A percentile compares a stretch with the other conserved stretches of the same genome.
These are phyloP conservation scores for Amphipoea lucens DNA, from an alignment of 2,888 invertebrate species.

Conservation along the genomic window DNA sequence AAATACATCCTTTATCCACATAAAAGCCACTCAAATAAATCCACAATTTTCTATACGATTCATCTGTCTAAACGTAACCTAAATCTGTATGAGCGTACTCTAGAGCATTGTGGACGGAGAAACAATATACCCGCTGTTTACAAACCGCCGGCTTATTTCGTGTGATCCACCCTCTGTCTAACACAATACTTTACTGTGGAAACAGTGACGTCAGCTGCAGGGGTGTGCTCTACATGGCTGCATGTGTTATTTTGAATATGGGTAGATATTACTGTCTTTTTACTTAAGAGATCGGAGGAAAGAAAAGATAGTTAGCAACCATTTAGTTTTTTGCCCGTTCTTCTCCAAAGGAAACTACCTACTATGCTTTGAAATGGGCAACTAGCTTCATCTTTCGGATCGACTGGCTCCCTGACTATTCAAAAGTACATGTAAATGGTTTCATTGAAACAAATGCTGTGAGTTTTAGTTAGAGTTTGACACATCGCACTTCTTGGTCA, in stretches of 20 bases:
- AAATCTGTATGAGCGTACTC: slow-evolving; percentile 53
- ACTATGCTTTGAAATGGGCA: not conserved
- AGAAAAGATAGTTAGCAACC: not conserved
- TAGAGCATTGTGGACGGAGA: slow-evolving; percentile 69
- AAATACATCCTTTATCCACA: too few relatives aligned
- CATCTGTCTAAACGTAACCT: slow-evolving; percentile 40
- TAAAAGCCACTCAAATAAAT: not conserved
- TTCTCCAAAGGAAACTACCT: not conserved
- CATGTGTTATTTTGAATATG: slow-evolving; percentile 34
- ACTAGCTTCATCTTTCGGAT: not conserved
- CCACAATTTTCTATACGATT: slow-evolving; percentile 14
- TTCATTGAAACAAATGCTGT: not conserved
- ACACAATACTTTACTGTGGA: slow-evolving; percentile 71
- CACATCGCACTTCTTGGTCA: not conserved
- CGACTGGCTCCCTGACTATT: not conserved
- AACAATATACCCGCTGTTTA: slow-evolving; percentile 79
- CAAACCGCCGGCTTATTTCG: slow-evolving; percentile 74
- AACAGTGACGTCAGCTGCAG: slow-evolving; percentile 59
- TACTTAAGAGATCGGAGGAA: not conserved
- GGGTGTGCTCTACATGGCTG: slow-evolving; percentile 26
- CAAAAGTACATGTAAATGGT: not conserved
- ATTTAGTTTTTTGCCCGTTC: too few relatives aligned
- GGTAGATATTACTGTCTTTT: not conserved
- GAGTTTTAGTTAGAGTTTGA: not conserved
- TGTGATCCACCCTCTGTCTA: slow-evolving; percentile 68